Base-by-base conservation (phyloP, 2,113 vertebrate genomes). In the Lasiurus borealis region DNA sequence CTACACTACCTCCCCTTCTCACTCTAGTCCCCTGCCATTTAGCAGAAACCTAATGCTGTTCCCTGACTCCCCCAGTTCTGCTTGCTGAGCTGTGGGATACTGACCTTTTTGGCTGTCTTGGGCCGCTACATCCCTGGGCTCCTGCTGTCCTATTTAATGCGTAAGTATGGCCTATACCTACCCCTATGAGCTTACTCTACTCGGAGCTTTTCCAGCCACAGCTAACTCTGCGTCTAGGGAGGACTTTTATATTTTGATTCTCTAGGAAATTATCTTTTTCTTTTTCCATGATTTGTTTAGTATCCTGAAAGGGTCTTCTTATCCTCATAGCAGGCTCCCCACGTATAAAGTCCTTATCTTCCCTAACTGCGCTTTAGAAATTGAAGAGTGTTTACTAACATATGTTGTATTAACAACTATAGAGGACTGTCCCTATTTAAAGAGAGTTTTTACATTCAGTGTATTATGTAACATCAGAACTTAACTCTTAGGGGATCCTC, bases 51-150 rank as follows among this genome's bases (percentile, higher is more conserved):
- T 97, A 95, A 93, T 44, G 81, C 52, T 90, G 8, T 91, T 72
- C 98, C n/a, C 93, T 92, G 23, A 0, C 94, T 91, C 95, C 91
- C 97, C 85, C 97, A 99, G 99, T 99, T 99, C 98, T 99, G 99
- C 97, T 96, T 99, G 98, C 91, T 99, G 98, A 98, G 97, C 94
- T 99, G 99, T 97, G 98, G 98, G 88, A 95, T 99, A 89, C 99
- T 99, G 95, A 98, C 98, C 54, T 99, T 99, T 96, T 96, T 99
- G 98, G 99, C 99, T 80, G 97, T 99, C 94, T 98, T 99, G 96
- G 99, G 99, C 95, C 98, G 90, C 75, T 99, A 99, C 86, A 97
- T 99, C 97, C 99, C 99, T 71, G 99, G 99, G 54, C 96, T 99
- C 88, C 88, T 99, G 97, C 99, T 99, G n/a, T 99, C 99, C 1